Evolutionary conservation across 2,797 vertebrate species (phyloP).

Genomic region (Buceros bicornis): DNA sequence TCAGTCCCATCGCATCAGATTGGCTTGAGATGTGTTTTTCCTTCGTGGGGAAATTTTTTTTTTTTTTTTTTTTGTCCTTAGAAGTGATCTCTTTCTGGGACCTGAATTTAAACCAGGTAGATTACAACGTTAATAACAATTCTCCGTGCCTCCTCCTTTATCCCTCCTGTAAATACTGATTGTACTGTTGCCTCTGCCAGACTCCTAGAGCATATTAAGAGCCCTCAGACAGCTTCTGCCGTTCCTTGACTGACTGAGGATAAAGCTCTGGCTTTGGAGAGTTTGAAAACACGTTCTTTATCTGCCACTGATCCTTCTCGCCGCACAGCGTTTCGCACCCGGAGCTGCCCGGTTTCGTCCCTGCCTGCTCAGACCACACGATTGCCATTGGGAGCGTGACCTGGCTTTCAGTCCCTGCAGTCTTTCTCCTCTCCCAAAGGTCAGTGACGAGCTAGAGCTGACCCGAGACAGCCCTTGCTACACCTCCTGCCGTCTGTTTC

Average conservation of each 20-base stretch:
- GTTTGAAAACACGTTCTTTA: neutral
- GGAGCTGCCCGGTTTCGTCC: neutral
- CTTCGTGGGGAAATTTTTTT: neutral
- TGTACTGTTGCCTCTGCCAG: neutral
- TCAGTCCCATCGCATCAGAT: neutral
- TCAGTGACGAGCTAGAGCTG: neutral
- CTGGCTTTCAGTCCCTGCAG: neutral
- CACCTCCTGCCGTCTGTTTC: neutral
- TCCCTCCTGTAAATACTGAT: neutral
- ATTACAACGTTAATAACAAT: neutral
- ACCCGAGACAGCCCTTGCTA: neutral
- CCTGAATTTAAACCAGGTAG: neutral
- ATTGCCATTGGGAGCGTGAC: fast-evolving
- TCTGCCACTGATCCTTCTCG: neutral
- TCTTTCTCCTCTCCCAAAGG: neutral
- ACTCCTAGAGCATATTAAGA: neutral
- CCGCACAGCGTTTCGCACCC: neutral
- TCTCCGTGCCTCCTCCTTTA: neutral
- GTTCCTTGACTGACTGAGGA: neutral
- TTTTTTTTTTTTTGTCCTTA: neutral
- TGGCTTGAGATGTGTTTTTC: neutral
- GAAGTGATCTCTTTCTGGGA: neutral
- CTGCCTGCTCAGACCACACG: neutral
- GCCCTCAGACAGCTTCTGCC: neutral
- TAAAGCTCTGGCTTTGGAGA: neutral